These are phyloP conservation scores for Marcusenius ussheri DNA, from an alignment of 2,113 vertebrate species.

Conservation along the genomic window DNA sequence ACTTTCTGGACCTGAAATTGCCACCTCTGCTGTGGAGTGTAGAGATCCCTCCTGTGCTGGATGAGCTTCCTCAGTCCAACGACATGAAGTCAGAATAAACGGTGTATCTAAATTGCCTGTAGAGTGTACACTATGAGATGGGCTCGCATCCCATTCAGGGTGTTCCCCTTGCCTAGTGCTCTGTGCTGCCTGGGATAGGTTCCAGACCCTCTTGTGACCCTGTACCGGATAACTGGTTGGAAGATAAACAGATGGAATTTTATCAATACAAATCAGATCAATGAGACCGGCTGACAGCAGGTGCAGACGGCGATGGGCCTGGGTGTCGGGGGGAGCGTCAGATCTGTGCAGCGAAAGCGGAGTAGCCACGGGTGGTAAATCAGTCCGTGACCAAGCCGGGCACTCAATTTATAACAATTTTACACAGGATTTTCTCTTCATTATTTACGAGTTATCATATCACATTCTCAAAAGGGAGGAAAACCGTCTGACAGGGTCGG, in stretches of 20 bases:
- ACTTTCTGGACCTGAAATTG: too few species aligned
- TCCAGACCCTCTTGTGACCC: background rate
- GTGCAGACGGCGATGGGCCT: background rate
- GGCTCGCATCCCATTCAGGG: background rate
- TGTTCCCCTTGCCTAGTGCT: background rate
- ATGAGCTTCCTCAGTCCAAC: background rate
- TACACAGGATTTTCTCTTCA: background rate
- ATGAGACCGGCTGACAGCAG: background rate
- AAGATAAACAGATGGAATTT: background rate
- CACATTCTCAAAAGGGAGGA: background rate
- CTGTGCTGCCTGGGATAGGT: background rate
- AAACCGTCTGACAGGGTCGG: slow-evolving; percentile 1
- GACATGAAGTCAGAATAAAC: background rate
- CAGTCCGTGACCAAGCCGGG: background rate
- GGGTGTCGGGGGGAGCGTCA: background rate
- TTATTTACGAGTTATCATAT: slow-evolving; percentile 20
- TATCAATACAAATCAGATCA: background rate
- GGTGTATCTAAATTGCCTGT: background rate
- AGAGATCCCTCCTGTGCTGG: background rate
- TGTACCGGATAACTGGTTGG: background rate
- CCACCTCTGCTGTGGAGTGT: background rate
- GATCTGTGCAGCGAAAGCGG: background rate
- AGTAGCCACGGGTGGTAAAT: background rate
- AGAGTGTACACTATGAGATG: background rate
- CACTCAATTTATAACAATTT: slow-evolving; percentile 18